Evolutionary conservation across 2,888 invertebrate species (phyloP), one percentile per base, ranked within the genome.

Genomic region (Zygogramma bicolorata): DNA sequence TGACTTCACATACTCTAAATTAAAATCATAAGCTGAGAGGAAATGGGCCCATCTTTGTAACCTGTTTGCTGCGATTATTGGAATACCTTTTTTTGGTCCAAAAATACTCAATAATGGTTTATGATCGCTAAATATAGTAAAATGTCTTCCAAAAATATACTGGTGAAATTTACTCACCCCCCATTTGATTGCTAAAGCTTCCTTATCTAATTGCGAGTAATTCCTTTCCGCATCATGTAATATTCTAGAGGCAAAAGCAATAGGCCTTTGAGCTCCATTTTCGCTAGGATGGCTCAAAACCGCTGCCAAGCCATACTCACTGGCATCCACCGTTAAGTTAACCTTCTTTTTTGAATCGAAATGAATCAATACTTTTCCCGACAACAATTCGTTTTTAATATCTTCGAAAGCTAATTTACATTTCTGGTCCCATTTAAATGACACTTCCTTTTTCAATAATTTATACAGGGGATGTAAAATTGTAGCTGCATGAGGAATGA

Each of bases 21-120:
- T 15, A 58, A 58, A 58, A 58, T 58, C 25, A 29, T 58, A 58
- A n/a, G n/a, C n/a, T n/a, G 58, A 25, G n/a, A 58, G 25, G 15
- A 58, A 58, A 58, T 58, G 58, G 15, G 58, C 58, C 58, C 58
- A 10, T 10, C 58, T 58, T 25, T 58, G 58, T 25, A 58, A 58
- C 18, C n/a, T 29, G 7, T 29, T 58, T 27, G 58, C 58, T 58
- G 58, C 58, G 29, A 58, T 58, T 29, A 29, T 18, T 15, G 25
- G 25, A 18, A 57, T 20, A 18, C 22, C 22, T 25, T 57, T 57
- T 20, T 57, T 20, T 34, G 7, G 31, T 34, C 34, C 34, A 34
- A 34, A 34, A 34, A 34, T 34, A 34, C 34, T 34, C 34, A 34
- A 10, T 13, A 34, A 34, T 1, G 34, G 34, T 34, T 34, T 34